A percentile compares a stretch with the other conserved stretches of the same genome.
Conservation (phyloP, 2,797 vertebrate species). For the Antrozous pallidus region DNA sequence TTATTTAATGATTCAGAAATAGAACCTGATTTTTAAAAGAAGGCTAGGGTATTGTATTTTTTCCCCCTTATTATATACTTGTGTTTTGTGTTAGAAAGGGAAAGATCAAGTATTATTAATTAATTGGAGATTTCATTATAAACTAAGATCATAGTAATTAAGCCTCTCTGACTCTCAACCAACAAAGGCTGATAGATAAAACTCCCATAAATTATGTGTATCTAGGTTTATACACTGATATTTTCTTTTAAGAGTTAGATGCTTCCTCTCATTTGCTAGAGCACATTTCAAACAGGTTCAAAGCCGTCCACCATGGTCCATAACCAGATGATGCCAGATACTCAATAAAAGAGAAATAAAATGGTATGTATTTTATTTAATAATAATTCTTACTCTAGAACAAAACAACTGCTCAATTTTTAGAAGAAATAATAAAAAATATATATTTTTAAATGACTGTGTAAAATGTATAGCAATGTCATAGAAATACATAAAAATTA, state of each 20-base stretch:
- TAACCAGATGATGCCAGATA: neutral
- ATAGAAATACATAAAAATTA: neutral
- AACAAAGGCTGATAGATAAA: neutral
- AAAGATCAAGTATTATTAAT: neutral
- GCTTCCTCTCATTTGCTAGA: neutral
- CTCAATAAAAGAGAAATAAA: neutral
- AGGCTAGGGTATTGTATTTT: neutral
- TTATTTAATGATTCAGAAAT: slow-evolving; percentile 33
- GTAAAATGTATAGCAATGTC: neutral
- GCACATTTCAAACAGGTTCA: neutral
- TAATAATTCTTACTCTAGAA: neutral
- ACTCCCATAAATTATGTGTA: neutral
- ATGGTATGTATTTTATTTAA: neutral
- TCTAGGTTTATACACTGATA: neutral
- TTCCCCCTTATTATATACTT: neutral
- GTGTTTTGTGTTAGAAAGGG: slow-evolving; percentile 7
- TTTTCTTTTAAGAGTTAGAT: neutral
- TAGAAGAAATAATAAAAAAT: neutral
- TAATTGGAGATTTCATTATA: slow-evolving; percentile 11
- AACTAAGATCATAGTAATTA: neutral
- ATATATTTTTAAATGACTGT: neutral
- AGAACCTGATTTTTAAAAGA: neutral
- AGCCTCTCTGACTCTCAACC: neutral
- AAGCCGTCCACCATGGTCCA: neutral
- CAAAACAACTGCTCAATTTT: neutral